Evolutionary conservation across 1,140 invertebrate genomes (phyloP).

Genomic region (Leptinotarsa defecta): DNA sequence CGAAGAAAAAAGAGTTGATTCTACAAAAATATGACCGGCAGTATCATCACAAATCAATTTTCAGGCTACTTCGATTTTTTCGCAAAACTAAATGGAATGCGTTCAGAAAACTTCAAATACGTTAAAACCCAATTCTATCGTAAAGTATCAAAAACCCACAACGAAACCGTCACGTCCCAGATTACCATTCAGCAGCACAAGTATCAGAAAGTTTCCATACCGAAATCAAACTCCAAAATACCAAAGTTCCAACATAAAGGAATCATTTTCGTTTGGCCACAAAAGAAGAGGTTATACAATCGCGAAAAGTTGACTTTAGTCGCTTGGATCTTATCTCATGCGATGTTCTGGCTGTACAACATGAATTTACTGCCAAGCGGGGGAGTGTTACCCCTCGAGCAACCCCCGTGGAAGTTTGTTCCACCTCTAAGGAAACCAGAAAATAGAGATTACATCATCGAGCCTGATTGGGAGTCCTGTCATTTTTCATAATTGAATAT

Average conservation of each 20-base stretch:
- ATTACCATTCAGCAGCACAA: slow-evolving; percentile 18
- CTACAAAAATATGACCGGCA: not conserved
- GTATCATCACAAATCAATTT: slow-evolving; percentile 7
- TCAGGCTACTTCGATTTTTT: slow-evolving; percentile 29
- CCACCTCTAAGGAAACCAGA: slow-evolving; percentile 40
- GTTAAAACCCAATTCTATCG: slow-evolving; percentile 33
- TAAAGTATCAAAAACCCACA: slow-evolving; percentile 9
- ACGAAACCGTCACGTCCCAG: not conserved
- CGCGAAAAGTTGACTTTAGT: slow-evolving; percentile 40
- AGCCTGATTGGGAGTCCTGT: slow-evolving; percentile 50
- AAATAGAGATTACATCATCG: slow-evolving; percentile 50
- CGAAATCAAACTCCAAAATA: slow-evolving; percentile 11
- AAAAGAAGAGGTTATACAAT: slow-evolving; percentile 33
- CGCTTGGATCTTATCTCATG: slow-evolving; percentile 46
- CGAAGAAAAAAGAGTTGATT: not conserved
- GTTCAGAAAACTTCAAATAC: slow-evolving; percentile 30
- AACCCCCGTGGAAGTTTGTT: slow-evolving; percentile 45
- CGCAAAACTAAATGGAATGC: slow-evolving; percentile 20
- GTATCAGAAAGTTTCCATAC: slow-evolving; percentile 31
- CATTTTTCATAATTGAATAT: not conserved
- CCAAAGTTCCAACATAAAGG: slow-evolving; percentile 44
- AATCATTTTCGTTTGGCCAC: slow-evolving; percentile 49
- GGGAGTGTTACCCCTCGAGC: slow-evolving; percentile 38
- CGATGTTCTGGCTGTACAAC: slow-evolving; percentile 47
- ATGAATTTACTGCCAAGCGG: slow-evolving; percentile 46